Evolutionary conservation across 1,140 invertebrate genomes (phyloP).

Genomic region (Meloidogyne hapla): DNA sequence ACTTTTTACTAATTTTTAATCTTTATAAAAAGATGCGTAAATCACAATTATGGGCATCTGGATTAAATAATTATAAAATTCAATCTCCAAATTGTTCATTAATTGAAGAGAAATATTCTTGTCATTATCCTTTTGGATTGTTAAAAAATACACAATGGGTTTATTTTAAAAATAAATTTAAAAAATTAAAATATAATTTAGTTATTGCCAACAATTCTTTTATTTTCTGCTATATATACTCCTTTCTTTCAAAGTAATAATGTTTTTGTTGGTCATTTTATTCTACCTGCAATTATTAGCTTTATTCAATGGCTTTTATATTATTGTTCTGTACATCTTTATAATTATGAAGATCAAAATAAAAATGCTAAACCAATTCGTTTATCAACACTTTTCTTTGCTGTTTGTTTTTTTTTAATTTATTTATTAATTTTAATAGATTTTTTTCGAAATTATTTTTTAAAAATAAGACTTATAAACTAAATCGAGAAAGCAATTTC

Average conservation of each 20-base stretch:
- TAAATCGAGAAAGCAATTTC: no score
- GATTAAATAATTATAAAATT: background rate
- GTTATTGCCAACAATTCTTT: background rate
- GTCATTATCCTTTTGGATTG: background rate
- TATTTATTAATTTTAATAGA: background rate
- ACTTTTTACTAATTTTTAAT: background rate
- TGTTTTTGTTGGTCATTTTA: background rate
- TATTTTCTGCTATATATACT: background rate
- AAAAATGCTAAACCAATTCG: background rate
- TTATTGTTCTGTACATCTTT: background rate
- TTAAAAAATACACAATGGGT: background rate
- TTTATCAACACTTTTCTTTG: background rate
- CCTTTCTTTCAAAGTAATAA: background rate
- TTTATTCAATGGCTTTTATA: background rate
- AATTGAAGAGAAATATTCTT: background rate
- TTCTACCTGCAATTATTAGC: background rate
- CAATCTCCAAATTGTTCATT: background rate
- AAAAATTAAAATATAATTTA: background rate
- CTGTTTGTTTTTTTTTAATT: background rate
- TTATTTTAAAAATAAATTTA: background rate
- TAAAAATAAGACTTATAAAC: no score
- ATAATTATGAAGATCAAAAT: background rate
- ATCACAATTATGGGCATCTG: background rate
- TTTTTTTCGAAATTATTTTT: no score
- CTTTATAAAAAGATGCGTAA: background rate